phyloP scores from a whole-genome alignment of 1,140 invertebrate species.

The Globodera rostochiensis region DNA sequence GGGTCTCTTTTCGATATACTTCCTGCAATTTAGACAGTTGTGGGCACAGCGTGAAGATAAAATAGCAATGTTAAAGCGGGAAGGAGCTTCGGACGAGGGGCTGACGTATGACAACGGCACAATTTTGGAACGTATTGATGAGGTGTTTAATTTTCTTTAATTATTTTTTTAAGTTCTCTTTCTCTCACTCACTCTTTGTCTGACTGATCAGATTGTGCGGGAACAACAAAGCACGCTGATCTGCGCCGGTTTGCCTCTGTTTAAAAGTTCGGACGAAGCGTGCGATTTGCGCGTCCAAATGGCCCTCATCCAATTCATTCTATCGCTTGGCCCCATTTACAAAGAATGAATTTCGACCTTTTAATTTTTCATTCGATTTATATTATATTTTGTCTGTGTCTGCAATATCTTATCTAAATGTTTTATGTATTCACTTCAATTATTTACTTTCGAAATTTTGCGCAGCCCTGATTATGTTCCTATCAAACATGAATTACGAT shows the following conservation, averaged over 20 bases:
- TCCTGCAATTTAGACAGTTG: slow-evolving; percentile 9
- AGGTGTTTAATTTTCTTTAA: not conserved
- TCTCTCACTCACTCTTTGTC: not conserved
- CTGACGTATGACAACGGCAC: not conserved
- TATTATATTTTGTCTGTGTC: too few relatives aligned
- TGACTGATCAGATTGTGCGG: slow-evolving; percentile 18
- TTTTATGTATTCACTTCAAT: too few relatives aligned
- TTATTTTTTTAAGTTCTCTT: not conserved
- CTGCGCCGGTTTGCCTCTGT: slow-evolving; percentile 27
- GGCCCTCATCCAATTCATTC: slow-evolving; percentile 27
- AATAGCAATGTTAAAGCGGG: slow-evolving; percentile 13
- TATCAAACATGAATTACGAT: too few relatives aligned
- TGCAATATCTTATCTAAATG: too few relatives aligned
- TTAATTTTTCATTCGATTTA: too few relatives aligned
- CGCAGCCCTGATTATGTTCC: too few relatives aligned
- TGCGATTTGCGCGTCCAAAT: slow-evolving; percentile 25
- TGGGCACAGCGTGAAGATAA: slow-evolving; percentile 21
- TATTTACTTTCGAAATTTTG: too few relatives aligned
- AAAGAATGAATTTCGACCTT: slow-evolving; percentile 16
- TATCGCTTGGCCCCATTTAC: slow-evolving; percentile 30
- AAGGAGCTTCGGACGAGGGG: not conserved
- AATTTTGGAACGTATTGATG: slow-evolving; percentile 27
- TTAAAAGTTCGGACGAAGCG: slow-evolving; percentile 15
- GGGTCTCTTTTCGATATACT: not conserved
- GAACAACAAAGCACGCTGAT: slow-evolving; percentile 28